Evolutionary conservation across 2,888 invertebrate genomes (phyloP).

Genomic region (Reticulitermes lucifugus): DNA sequence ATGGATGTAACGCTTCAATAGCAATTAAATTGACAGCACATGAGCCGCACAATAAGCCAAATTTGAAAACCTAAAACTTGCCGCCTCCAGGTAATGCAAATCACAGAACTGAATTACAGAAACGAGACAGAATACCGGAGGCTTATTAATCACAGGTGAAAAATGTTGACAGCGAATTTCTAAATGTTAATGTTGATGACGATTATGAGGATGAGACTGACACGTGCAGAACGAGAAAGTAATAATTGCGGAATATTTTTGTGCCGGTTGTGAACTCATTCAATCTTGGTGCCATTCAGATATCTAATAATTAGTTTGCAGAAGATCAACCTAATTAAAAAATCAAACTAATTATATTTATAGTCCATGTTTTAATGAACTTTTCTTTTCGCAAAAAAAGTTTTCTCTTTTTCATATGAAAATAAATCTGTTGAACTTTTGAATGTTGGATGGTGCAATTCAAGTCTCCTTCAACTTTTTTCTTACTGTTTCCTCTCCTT

Average conservation of each 20-base stretch:
- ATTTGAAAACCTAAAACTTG: not conserved
- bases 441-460: not conserved
- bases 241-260: constrained; percentile 1
- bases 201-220: not conserved
- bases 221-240: constrained; percentile 16
- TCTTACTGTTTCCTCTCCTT: not conserved
- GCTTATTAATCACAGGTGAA: constrained; percentile 3
- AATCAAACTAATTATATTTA: constrained; percentile 40
- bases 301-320: constrained; percentile 37
- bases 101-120: not conserved
- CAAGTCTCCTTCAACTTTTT: not conserved
- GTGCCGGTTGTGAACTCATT: not conserved
- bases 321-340: constrained; percentile 21
- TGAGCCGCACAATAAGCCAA: not conserved
- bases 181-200: not conserved
- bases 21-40: not conserved
- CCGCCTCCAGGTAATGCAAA: not conserved
- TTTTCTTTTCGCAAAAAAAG: constrained; percentile 19
- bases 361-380: constrained; percentile 39
- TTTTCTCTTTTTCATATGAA: not conserved
- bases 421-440: not conserved
- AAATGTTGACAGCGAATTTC: not conserved
- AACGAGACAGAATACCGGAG: not conserved
- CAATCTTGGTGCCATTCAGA: constrained; percentile 7
- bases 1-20: not conserved